Percentiles rank a stretch among this genome's conserved stretches.
These are phyloP conservation scores for Spatulosminthurus flaviceps DNA, from an alignment of 2,888 invertebrate species.

Conservation along the genomic window DNA sequence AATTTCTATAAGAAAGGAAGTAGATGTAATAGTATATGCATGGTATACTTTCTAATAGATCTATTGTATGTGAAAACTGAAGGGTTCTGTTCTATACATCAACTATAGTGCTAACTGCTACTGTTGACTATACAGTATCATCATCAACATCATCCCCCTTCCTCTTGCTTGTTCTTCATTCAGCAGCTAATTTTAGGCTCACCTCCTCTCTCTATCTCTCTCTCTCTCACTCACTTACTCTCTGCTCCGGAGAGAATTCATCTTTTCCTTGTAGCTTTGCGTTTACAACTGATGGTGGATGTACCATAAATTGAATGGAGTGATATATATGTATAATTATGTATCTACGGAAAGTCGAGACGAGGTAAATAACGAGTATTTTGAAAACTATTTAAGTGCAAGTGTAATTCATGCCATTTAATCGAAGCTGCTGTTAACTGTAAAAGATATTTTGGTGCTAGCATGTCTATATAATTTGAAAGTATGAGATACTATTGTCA, in stretches of 20 bases:
- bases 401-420: neutral
- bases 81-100: too few species aligned
- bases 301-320: too few species aligned
- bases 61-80: neutral
- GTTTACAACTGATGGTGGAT: too few species aligned
- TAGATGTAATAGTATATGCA: neutral
- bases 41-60: neutral
- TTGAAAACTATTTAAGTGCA: constrained; percentile 4
- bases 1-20: too few species aligned
- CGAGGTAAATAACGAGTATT: neutral
- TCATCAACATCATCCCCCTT: neutral
- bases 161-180: neutral
- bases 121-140: too few species aligned
- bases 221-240: constrained; percentile 3
- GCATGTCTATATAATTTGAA: too few species aligned
- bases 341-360: too few species aligned
- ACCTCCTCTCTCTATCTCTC: neutral
- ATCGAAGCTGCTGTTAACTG: too few species aligned
- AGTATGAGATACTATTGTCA: too few species aligned
- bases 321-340: too few species aligned
- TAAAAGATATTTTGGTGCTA: too few species aligned
- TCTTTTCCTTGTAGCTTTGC: neutral
- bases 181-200: constrained; percentile 27
- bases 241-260: neutral
- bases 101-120: too few species aligned